phyloP scores from a whole-genome alignment of 2,888 invertebrate genomes.

The Nephrocerus scutellatus region DNA sequence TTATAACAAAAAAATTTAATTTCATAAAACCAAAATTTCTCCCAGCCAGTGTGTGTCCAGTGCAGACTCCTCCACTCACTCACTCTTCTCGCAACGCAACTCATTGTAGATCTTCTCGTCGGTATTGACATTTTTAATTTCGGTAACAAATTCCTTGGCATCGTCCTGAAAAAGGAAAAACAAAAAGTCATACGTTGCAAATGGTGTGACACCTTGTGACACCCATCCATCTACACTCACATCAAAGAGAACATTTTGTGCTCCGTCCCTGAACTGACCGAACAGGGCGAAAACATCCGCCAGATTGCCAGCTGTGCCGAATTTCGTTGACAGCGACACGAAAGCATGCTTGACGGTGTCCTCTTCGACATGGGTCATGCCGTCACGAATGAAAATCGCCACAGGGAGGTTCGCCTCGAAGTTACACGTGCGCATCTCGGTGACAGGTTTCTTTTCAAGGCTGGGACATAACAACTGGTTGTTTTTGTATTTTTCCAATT shows the following conservation, averaged over 20 bases:
- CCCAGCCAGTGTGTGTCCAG: no score
- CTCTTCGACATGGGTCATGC: conserved; percentile 36
- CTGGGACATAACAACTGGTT: conserved; percentile 41
- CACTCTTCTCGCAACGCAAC: conserved; percentile 35
- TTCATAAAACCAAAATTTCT: conserved; percentile 3
- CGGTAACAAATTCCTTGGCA: conserved; percentile 33
- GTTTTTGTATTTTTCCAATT: conserved; percentile 37
- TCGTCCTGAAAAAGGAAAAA: conserved; percentile 33
- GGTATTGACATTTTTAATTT: conserved; percentile 33
- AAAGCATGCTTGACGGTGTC: conserved; percentile 43
- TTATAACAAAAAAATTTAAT: no score
- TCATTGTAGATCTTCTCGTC: conserved; percentile 36
- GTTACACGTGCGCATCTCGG: conserved; percentile 39
- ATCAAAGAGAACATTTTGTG: conserved; percentile 39
- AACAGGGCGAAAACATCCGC: conserved; percentile 45
- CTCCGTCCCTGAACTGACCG: conserved; percentile 35
- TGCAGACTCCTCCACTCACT: no score
- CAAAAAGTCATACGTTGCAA: background rate
- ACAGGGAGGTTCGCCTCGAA: conserved; percentile 40
- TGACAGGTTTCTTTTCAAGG: conserved; percentile 38
- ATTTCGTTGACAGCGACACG: conserved; percentile 37
- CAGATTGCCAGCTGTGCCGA: conserved; percentile 36
- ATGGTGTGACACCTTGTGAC: background rate
- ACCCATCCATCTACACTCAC: conserved; percentile 29
- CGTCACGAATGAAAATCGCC: conserved; percentile 35